Evolutionary conservation across 2,113 vertebrate genomes (phyloP).

Genomic region (Prinia subflava): DNA sequence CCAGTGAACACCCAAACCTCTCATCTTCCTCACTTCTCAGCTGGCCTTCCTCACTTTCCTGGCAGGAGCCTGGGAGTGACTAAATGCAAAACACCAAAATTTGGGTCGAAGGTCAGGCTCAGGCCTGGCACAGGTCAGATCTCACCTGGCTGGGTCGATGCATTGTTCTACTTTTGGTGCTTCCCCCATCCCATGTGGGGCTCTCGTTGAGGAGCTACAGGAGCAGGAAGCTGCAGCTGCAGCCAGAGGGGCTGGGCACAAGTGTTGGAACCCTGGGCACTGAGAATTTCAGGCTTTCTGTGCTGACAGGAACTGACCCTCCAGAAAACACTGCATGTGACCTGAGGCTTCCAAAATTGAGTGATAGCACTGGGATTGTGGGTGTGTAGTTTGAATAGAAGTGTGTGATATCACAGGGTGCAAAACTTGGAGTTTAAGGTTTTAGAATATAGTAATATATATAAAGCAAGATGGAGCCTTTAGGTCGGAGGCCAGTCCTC

Average conservation of each 20-base stretch:
- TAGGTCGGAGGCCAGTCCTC: neutral
- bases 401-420: neutral
- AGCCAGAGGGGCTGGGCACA: neutral
- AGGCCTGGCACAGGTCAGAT: fast-evolving
- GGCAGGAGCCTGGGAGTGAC: neutral
- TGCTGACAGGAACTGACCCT: neutral
- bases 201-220: neutral
- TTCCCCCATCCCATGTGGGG: fast-evolving
- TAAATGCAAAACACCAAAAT: neutral
- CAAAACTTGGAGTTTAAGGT: neutral
- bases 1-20: neutral
- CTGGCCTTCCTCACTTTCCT: neutral
- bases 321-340: neutral
- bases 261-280: neutral
- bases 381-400: neutral
- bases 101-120: neutral
- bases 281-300: neutral
- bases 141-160: neutral
- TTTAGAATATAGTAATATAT: neutral
- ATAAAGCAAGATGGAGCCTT: neutral
- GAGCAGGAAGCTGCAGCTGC: fast-evolving
- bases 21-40: neutral
- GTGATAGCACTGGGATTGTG: neutral
- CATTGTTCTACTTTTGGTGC: neutral
- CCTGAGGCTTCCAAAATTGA: neutral